Base-by-base conservation (phyloP, 2,797 vertebrate species). In the Anomalospiza imberbis region DNA sequence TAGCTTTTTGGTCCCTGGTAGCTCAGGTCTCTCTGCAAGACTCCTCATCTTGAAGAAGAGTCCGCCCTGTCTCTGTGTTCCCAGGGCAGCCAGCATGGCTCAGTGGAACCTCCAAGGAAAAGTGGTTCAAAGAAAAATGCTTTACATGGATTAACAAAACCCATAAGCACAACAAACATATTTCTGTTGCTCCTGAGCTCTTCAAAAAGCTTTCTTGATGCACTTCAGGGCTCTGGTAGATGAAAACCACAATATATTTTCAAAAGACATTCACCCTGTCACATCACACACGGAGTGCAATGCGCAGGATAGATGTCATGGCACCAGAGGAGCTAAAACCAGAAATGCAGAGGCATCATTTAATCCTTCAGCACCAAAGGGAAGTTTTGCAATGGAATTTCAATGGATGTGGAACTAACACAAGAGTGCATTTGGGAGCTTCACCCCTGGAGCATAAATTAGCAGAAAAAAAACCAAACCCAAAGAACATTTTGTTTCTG, bases 381-480 rank as follows among this genome's bases (percentile, higher is more conserved):
- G 20, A 36, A 82, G 36, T 31, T 89, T 20, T 60, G 32, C 65
- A 61, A 47, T 31, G 40, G 31, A 67, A 77, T 79, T 89, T 80
- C 48, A 63, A 67, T 55, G 68, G 72, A 51, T 4, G 7, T 29
- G 26, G 32, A 72, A 73, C 67, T 58, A 55, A 53, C 25, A 15
- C 9, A 76, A 70, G 20, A 72, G 2, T 9, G 74, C 8, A 42
- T 25, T 29, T 70, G 74, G 48, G 45, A 80, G 57, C 61, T 92
- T 77, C 34, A 77, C 28, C 29, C 14, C 38, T 25, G 31, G 31
- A 38, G 25, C 16, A 54, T 16, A 38, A 76, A 34, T 54, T 40
- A 83, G 19, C 3, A 55, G 82, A 85, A 73, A 19, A n/a, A 29
- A 0, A 5, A n/a, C n/a, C 34, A 34, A 34, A 34, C 0, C 8